Evolutionary conservation across 2,797 vertebrate genomes (phyloP), one percentile per base, ranked within the genome.

Genomic region (Rhinella marina): DNA sequence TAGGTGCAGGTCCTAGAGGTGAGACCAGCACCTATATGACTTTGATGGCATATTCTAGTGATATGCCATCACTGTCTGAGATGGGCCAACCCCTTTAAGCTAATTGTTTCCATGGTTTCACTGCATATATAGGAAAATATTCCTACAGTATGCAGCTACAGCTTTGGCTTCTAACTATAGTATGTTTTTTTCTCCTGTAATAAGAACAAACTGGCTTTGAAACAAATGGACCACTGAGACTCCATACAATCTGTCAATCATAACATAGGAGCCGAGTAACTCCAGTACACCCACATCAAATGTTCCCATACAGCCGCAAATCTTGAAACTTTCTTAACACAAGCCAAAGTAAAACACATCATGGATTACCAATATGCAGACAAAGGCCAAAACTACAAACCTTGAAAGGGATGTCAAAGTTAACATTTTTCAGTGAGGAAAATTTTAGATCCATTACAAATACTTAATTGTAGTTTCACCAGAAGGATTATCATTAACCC

Each of bases 231-330:
- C 50, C 61, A 62, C 80, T 81, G 25, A 85, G 72, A 75, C 82
- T 79, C 21, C 73, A 78, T 48, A 59, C 14, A 88, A 61, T 81
- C 66, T 88, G 88, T 89, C 88, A 89, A 75, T 89, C 88, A 86
- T 86, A 64, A 72, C 29, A 72, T 29, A 77, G 79, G 84, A 89
- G 79, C 82, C 78, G 86, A 70, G 84, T 86, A 76, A 78, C 50
- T 89, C 70, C 84, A 86, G 68, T 81, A 73, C 78, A 68, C 68
- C 84, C 88, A 86, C 88, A 89, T 89, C 84, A 89, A 82, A 82
- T 54, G 41, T 75, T 86, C 61, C 50, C 52, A 78, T 14, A 70
- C 61, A 79, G 82, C 88, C 88, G 61, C 84, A 89, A 86, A 86
- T 70, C 72, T 27, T 84, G 23, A 88, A 80, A 88, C 77, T 32